Base-by-base conservation (phyloP, 1,140 invertebrate species). In the Sitophilus oryzae region DNA sequence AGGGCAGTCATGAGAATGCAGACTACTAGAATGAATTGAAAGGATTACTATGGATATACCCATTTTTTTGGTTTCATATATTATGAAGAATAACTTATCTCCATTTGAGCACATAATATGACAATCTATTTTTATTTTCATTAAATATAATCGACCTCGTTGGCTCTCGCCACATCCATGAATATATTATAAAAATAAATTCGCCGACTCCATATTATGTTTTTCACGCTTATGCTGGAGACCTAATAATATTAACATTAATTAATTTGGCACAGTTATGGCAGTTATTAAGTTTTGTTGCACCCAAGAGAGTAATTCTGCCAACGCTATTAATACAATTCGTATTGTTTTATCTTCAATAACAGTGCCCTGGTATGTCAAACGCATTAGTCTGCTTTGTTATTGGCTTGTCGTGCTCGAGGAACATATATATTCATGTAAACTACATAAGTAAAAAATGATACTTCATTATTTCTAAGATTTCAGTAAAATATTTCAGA, bases 241-340 rank as follows among this genome's bases (percentile, higher is more conserved):
- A 38, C 40, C n/a, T 11, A 42, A 20, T 42, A 21, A 42, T 19
- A 20, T 19, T 42, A 2, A 30, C 1, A 1, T 42, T 42, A 42
- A 42, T 42, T 42, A 42, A 42, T 42, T 42, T 42, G 40, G 40
- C 40, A 42, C 40, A 18, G 19, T 42, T 42, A 42, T n/a, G 40
- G 19, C 16, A 18, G 40, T 21, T 42, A 42, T 42, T 42, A 42
- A 42, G 18, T 42, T 42, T 42, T 42, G 40, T 42, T 15, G 40
- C 40, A 42, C 40, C 40, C 40, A 18, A 21, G 19, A 19, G 40
- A 42, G 40, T 19, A 18, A 42, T 42, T 42, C 19, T 20, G 40
- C 40, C 40, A 42, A 42, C 40, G 6, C 40, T 19, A 42, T 42
- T 42, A 42, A 42, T 42, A 18, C 18, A 19, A 15, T 21, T 15